phyloP scores from a whole-genome alignment of 2,797 vertebrate species.

The Jordanella pulchra region DNA sequence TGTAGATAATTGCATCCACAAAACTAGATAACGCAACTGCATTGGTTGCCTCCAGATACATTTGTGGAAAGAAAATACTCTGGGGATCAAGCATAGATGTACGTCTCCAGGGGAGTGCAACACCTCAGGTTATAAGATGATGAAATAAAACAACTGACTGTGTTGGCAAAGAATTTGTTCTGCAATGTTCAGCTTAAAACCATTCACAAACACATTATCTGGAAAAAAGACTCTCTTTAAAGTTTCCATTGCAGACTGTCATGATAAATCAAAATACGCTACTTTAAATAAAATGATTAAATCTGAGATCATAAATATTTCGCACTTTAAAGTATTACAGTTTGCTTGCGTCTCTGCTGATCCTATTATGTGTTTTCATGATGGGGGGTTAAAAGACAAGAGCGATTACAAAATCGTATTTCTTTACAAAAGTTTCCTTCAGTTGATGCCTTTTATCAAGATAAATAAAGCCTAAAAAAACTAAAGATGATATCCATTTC shows the following conservation, averaged over 20 bases:
- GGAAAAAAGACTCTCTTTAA: not conserved
- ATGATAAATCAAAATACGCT: not conserved
- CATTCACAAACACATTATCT: not conserved
- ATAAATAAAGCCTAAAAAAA: not conserved
- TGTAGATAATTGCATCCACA: constrained; percentile 30
- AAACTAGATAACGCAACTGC: constrained; percentile 6
- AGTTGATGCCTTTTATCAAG: not conserved
- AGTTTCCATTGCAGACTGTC: not conserved
- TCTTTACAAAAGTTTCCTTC: not conserved
- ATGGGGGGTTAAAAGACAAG: not conserved
- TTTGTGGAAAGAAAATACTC: not conserved
- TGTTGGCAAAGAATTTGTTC: not conserved
- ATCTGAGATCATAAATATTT: not conserved
- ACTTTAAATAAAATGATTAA: not conserved
- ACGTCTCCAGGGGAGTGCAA: not conserved
- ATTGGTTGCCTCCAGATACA: constrained; percentile 1
- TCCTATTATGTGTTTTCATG: not conserved
- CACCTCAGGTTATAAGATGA: not conserved
- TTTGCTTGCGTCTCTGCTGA: not conserved
- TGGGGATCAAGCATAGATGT: not conserved
- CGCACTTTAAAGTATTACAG: not conserved
- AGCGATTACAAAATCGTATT: not conserved
- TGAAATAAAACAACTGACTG: not conserved
- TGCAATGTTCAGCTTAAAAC: not conserved
- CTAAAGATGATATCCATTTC: not conserved